These are phyloP conservation scores for Brachionus manjavacas DNA, from an alignment of 1,140 invertebrate genomes.

Conservation along the genomic window DNA sequence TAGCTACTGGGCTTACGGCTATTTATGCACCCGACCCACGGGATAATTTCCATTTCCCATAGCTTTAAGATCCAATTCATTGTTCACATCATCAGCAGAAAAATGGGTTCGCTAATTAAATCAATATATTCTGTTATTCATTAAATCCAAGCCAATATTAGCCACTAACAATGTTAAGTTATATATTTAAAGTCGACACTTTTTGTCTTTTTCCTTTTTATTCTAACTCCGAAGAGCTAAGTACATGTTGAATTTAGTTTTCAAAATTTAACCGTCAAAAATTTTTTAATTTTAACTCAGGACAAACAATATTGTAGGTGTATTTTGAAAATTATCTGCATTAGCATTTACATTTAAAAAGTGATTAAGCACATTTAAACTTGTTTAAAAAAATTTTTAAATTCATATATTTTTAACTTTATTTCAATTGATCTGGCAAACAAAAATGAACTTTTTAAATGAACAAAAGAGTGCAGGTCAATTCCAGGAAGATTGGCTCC, in stretches of 20 bases:
- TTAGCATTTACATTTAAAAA: not conserved
- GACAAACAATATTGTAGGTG: not conserved
- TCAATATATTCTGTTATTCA: too few relatives aligned
- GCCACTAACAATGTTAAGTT: too few relatives aligned
- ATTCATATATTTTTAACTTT: not conserved
- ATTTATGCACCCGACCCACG: too few relatives aligned
- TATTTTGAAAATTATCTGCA: not conserved
- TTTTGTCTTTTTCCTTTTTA: not conserved
- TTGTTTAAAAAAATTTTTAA: not conserved
- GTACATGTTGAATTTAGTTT: not conserved
- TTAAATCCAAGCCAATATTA: too few relatives aligned
- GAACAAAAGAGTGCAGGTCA: constrained; percentile 24
- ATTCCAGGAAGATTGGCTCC: constrained; percentile 13
- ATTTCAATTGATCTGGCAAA: not conserved
- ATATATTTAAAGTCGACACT: not conserved
- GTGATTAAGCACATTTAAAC: constrained; percentile 39
- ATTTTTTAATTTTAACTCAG: not conserved
- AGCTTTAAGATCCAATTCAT: too few relatives aligned
- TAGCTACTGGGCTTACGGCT: too few relatives aligned
- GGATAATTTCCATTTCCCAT: too few relatives aligned
- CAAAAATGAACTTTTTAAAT: constrained; percentile 42
- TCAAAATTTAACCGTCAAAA: not conserved
- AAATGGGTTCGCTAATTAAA: too few relatives aligned
- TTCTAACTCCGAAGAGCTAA: not conserved
- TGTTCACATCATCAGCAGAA: too few relatives aligned